Percentiles rank a stretch among this genome's conserved stretches.
phyloP scores from a whole-genome alignment of 2,797 vertebrate species.

The Notamacropus eugenii region DNA sequence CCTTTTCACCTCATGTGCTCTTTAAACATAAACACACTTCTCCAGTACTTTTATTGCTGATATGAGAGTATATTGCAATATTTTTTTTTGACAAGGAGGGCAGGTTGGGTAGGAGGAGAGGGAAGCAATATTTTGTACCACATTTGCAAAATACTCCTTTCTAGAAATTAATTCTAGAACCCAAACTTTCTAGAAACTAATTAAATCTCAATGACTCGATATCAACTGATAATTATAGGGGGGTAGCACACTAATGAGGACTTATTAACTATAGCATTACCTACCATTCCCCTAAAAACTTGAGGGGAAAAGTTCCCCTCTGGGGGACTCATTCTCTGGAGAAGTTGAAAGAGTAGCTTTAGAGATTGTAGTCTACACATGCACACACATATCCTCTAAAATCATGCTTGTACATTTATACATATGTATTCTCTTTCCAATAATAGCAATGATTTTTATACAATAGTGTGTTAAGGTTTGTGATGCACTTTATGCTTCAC shows the following conservation, averaged over 20 bases:
- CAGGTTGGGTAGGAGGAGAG: fast-evolving
- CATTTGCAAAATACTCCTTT: neutral
- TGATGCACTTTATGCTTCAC: neutral
- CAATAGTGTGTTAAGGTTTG: neutral
- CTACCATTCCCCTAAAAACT: neutral
- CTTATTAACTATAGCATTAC: neutral
- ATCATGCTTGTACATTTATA: neutral
- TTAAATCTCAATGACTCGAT: neutral
- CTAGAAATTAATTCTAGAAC: neutral
- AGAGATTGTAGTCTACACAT: neutral
- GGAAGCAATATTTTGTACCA: neutral
- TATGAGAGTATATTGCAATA: neutral
- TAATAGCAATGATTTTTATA: neutral
- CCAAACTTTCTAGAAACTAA: neutral
- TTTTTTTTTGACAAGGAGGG: neutral
- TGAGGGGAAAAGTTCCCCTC: neutral
- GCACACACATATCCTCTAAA: neutral
- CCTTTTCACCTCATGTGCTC: neutral
- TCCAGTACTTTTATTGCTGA: neutral
- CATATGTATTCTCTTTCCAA: neutral
- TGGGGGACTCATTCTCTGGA: neutral
- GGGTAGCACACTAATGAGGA: neutral
- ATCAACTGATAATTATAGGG: neutral
- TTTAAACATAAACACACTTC: neutral
- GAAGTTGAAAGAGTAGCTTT: neutral